Percentiles rank a stretch among this genome's conserved stretches.
Evolutionary conservation across 92 coral and sea anemone species (phyloP).

Genomic region (Epizoanthus scotinus): DNA sequence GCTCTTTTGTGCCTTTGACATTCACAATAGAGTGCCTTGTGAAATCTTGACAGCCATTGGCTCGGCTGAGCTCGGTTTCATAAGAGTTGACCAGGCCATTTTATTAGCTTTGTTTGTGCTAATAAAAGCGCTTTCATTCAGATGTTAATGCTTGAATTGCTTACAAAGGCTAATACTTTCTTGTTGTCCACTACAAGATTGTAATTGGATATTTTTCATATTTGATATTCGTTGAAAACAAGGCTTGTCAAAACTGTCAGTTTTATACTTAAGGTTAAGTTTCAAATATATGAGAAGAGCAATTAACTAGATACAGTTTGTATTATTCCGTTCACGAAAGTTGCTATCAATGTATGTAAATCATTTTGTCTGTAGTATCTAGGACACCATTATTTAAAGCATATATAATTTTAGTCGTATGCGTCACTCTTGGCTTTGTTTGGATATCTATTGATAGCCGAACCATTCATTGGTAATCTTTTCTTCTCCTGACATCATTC

Average conservation of each 20-base stretch:
- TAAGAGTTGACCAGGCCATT: conserved; percentile 44
- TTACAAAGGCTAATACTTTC: conserved; percentile 54
- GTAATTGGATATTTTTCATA: conserved; percentile 54
- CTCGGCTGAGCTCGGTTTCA: conserved; percentile 57
- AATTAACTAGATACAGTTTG: background rate
- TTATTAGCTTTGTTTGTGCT: conserved; percentile 61
- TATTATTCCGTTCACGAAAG: conserved; percentile 21
- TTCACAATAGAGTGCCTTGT: conserved; percentile 50
- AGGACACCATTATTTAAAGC: background rate
- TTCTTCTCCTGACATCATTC: background rate
- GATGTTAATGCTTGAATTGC: conserved; percentile 51
- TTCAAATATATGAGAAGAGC: conserved; percentile 1
- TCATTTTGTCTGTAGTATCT: conserved; percentile 14
- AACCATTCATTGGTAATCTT: conserved; percentile 1
- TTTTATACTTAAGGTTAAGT: background rate
- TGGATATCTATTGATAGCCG: background rate
- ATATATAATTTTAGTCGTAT: background rate
- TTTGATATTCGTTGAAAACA: conserved; percentile 23
- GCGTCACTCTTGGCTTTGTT: conserved; percentile 10
- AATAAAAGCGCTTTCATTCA: conserved; percentile 54
- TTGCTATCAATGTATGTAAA: conserved; percentile 39
- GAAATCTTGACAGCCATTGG: conserved; percentile 44
- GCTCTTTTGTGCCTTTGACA: conserved; percentile 42
- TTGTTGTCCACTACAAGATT: conserved; percentile 40
- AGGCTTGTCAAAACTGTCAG: conserved; percentile 8